These are phyloP conservation scores for Turritopsis dohrnii DNA, from an alignment of 30 jellyfish, hydroid and myxozoan genomes.

Conservation along the genomic window DNA sequence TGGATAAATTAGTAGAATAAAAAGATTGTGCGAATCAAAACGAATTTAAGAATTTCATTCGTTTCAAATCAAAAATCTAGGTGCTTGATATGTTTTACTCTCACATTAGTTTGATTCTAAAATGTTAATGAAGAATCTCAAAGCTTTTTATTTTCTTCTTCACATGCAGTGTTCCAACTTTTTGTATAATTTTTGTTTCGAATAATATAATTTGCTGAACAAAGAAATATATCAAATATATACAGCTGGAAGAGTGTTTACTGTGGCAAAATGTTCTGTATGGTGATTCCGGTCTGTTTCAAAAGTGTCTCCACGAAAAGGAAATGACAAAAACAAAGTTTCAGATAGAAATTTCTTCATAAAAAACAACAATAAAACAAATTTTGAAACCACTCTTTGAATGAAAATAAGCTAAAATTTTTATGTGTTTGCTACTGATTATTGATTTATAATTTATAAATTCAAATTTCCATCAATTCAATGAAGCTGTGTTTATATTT, in stretches of 20 bases:
- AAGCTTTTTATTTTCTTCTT: too few relatives aligned
- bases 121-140: too few relatives aligned
- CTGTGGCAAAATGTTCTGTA: not conserved
- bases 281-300: not conserved
- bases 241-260: not conserved
- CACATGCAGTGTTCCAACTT: not conserved
- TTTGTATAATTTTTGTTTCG: too few relatives aligned
- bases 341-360: not conserved
- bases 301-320: not conserved
- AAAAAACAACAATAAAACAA: not conserved
- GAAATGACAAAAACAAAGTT: not conserved
- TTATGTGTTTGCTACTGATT: not conserved
- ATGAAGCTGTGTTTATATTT: not conserved
- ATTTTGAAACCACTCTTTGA: not conserved
- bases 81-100: too few relatives aligned
- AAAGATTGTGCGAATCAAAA: too few relatives aligned
- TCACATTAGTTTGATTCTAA: too few relatives aligned
- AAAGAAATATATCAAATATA: not conserved
- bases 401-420: not conserved
- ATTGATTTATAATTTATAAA: not conserved
- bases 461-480: not conserved
- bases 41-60: too few relatives aligned
- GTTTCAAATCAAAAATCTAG: too few relatives aligned
- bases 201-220: not conserved
- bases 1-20: too few relatives aligned